Evolutionary conservation across 2,797 vertebrate genomes (phyloP), one percentile per base, ranked within the genome.

Genomic region (Scleropages formosus): DNA sequence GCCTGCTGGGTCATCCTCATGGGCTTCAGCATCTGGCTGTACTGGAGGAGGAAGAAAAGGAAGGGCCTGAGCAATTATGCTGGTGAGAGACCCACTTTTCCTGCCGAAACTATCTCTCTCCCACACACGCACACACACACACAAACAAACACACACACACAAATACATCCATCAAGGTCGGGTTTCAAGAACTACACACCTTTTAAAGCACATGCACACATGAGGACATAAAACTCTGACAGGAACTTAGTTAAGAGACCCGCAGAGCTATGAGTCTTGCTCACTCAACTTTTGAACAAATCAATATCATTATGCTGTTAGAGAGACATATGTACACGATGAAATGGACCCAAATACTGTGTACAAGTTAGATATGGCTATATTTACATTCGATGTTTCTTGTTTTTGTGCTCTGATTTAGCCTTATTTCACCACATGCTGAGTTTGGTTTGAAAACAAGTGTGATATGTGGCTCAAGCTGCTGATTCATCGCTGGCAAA

Each of bases 1-100:
- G 98, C 98, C 24, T 99, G 97, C 85, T 99, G 98, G 98, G 96
- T 99, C 85, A 99, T 99, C 86, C 92, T 99, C 81, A 99, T 99
- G 98, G 97, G 97, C 75, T 99, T 99, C 91, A 99, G 98, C 91
- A 98, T 99, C 90, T 99, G 98, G 98, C 90, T 99, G 0, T 99
- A 99, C 85, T 99, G 98, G 97, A 87, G 98, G 84, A 95, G 98
- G 84, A 99, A 99, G 96, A 99, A 99, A 93, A 96, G 98, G 86
- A 99, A 99, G 95, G 97, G 98, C 13, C 95, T 99, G 82, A 99
- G 98, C 90, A 99, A 99, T 91, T 99, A 99, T 1, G 97, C 98
- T 87, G 98, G 98, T 99, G 89, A 94, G 94, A 83, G 58, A 60
- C 16, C 4, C 51, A 26, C 46, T 18, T 10, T 9, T 18, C 12